Base-by-base conservation (phyloP, 2,888 invertebrate genomes). In the Metopia argyrocephala region DNA sequence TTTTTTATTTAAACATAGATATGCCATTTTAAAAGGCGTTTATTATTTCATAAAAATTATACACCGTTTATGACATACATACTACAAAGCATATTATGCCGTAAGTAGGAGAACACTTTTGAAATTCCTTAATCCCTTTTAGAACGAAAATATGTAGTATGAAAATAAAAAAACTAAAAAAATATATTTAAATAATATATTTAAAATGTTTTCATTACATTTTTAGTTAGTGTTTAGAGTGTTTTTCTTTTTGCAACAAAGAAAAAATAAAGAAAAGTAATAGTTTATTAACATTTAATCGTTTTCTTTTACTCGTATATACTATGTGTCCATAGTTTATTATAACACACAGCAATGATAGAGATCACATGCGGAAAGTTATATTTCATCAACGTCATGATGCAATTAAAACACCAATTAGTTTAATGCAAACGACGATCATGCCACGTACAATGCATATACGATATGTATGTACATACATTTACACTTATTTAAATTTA, bases 361-460 rank as follows among this genome's bases (percentile, higher is more conserved):
- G 68, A 21, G 69, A 76, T 78, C 74, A 65, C 28, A 74, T 70
- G 76, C 76, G 76, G 69, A 81, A 81, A 81, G 80, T 81, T 65
- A 52, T 74, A 78, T 81, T 76, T 68, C 76, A 76, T 74, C 79
- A 78, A 76, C 79, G 76, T 78, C 78, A 83, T 70, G 80, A 76
- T 82, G 79, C 78, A 80, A 82, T 83, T 83, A 83, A 82, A 82
- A 78, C 76, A 56, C 59, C 76, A 83, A 83, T 80, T 82, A 82
- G 82, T 82, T 83, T 83, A 79, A 82, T 82, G 80, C 78, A 80
- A 82, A 80, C 70, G 68, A 80, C 68, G 52, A 80, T 74, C 76
- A 76, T 80, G 74, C 76, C 76, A 76, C 76, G 78, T 65, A 79
- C 66, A 69, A 66, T 54, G 70, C 71, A 56, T 50, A 21, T 68